Evolutionary conservation across 1,140 invertebrate genomes (phyloP).

Genomic region (Elysia chlorotica): DNA sequence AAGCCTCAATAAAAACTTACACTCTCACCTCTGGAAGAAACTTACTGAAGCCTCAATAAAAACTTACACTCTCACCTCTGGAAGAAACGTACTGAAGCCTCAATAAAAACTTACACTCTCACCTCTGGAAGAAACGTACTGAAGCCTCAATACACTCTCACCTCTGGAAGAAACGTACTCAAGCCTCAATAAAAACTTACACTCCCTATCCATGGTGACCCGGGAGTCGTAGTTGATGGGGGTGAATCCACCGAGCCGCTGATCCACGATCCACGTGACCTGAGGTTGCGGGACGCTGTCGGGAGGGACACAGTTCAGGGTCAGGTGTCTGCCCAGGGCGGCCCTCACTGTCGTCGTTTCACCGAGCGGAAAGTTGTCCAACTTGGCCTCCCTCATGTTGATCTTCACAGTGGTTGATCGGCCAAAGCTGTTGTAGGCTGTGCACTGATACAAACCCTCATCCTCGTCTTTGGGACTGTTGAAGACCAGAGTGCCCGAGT

Average conservation of each 20-base stretch:
- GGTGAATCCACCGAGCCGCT: slow-evolving; percentile 28
- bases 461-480: slow-evolving; percentile 88
- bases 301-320: slow-evolving; percentile 47
- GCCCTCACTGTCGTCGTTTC: neutral
- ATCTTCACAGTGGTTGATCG: slow-evolving; percentile 58
- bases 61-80: too few relatives aligned
- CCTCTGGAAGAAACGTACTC: too few relatives aligned
- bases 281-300: slow-evolving; percentile 48
- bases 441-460: slow-evolving; percentile 93
- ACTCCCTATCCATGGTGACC: slow-evolving; percentile 54
- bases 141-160: too few relatives aligned
- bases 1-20: too few relatives aligned
- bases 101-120: too few relatives aligned
- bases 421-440: slow-evolving; percentile 93
- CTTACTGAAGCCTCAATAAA: too few relatives aligned
- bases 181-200: too few relatives aligned
- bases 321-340: slow-evolving; percentile 33
- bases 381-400: slow-evolving; percentile 42
- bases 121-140: too few relatives aligned
- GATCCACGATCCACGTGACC: slow-evolving; percentile 49
- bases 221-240: slow-evolving; percentile 48
- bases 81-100: too few relatives aligned
- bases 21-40: too few relatives aligned
- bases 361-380: slow-evolving; percentile 34
- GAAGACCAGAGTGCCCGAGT: slow-evolving; percentile 88